Conservation (phyloP, 2,888 invertebrate species). For the Folsomia candida region DNA sequence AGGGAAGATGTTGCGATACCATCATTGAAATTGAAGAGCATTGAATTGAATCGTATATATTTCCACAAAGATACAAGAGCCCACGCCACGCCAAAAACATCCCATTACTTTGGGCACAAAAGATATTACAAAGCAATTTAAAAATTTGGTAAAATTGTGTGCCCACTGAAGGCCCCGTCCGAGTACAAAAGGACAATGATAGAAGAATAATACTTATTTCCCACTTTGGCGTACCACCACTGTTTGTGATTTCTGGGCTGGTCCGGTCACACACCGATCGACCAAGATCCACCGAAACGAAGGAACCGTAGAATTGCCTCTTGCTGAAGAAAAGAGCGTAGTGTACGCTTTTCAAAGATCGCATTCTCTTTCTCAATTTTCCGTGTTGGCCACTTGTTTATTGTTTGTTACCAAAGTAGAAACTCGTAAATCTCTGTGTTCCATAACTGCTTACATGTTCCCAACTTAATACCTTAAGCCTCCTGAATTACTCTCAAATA, state of each 20-base stretch:
- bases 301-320: slow-evolving; percentile 10
- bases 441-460: slow-evolving; percentile 27
- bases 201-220: slow-evolving; percentile 30
- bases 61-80: slow-evolving; percentile 7
- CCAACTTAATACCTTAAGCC: slow-evolving; percentile 38
- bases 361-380: slow-evolving; percentile 25
- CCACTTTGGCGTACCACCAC: slow-evolving; percentile 4
- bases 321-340: not conserved
- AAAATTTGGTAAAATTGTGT: not conserved
- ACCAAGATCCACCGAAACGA: not conserved
- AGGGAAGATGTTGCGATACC: too few relatives aligned
- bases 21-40: too few relatives aligned
- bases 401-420: slow-evolving; percentile 42
- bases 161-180: not conserved
- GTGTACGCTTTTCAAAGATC: not conserved
- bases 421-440: slow-evolving; percentile 36
- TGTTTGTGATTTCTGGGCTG: not conserved
- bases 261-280: not conserved
- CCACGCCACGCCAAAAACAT: slow-evolving; percentile 29
- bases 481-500: slow-evolving; percentile 28
- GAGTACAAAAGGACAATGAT: slow-evolving; percentile 27
- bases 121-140: slow-evolving; percentile 21
- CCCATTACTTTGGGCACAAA: slow-evolving; percentile 29
- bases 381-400: slow-evolving; percentile 46
- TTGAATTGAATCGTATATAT: not conserved